Evolutionary conservation across 2,888 invertebrate genomes (phyloP), one percentile per base, ranked within the genome.

Genomic region (Pristionchus exspectatus): DNA sequence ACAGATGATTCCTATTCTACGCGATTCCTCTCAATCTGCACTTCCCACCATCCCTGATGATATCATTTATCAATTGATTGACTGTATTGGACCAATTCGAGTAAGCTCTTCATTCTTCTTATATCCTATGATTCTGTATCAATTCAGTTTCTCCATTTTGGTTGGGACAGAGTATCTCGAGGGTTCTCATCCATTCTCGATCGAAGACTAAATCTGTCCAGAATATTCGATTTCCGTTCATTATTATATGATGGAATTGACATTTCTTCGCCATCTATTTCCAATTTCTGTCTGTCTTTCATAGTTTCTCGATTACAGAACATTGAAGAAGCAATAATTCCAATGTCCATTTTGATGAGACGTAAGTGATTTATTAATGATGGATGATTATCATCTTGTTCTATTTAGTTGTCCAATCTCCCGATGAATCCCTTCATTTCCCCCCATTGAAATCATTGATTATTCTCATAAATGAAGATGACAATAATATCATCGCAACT

Each of bases 11-110:
- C 86, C 63, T 7, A 33, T 66, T 10, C 63, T 86, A 1, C 86
- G 86, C 24, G n/a, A 63, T 44, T 59, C 86, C 12, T 24, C 86
- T 7, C 14, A n/a, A 21, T 59, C 38, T 38, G 21, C 2, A n/a
- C 86, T 86, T 66, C 86, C 86, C 0, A 21, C 33, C 1, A 59
- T 86, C 63, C 86, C 86, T 86, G 59, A 86, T 86, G 86, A 86
- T 21, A 86, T 86, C 24, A 33, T 86, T 4, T 38, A 59, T 59
- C 44, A 86, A 21, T 24, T 86, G n/a, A 54, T 86, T 44, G 66
- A 86, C 16, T 50, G 21, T 24, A 66, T 86, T 44, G 86, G 86
- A 12, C 86, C 86, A 33, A 21, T 86, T 33, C 63, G 56, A 16
- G 86, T 86, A 59, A 86, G 86, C 2, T 14, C 30, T 27, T 30